phyloP scores from a whole-genome alignment of 2,113 vertebrate species.

The Larimichthys crocea region DNA sequence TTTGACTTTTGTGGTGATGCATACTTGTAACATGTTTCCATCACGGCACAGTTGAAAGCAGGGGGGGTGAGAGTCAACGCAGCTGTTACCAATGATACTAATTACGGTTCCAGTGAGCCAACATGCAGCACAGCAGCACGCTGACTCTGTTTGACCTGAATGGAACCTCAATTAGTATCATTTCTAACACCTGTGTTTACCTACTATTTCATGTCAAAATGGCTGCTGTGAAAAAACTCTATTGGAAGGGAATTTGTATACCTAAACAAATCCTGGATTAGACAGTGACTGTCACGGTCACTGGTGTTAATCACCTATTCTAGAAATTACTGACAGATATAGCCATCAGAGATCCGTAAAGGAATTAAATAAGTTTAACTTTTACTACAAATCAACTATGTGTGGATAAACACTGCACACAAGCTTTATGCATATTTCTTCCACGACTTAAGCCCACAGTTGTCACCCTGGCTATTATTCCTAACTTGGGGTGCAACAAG shows the following conservation, averaged over 20 bases:
- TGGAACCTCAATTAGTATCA: too few relatives aligned
- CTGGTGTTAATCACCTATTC: background rate
- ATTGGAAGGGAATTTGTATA: background rate
- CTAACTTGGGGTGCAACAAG: background rate
- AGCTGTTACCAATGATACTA: too few relatives aligned
- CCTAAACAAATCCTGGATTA: background rate
- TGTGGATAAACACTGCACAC: constrained; percentile 8
- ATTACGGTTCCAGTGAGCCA: too few relatives aligned
- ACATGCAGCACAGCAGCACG: too few relatives aligned
- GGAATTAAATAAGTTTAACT: background rate
- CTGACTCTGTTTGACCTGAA: too few relatives aligned
- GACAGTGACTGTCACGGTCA: background rate
- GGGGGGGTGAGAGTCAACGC: too few relatives aligned
- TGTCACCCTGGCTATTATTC: background rate
- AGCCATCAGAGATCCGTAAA: background rate
- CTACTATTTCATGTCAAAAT: too few relatives aligned
- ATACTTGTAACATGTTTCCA: background rate
- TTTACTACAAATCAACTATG: too few relatives aligned
- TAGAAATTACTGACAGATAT: background rate
- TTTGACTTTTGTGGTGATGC: background rate
- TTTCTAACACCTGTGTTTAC: too few relatives aligned
- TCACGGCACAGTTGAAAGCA: background rate
- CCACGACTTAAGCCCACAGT: constrained; percentile 8
- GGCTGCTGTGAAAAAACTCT: too few relatives aligned
- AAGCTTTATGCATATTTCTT: background rate